These are phyloP conservation scores for Drosophila arawakana DNA, from an alignment of 1,140 invertebrate species.

Conservation along the genomic window DNA sequence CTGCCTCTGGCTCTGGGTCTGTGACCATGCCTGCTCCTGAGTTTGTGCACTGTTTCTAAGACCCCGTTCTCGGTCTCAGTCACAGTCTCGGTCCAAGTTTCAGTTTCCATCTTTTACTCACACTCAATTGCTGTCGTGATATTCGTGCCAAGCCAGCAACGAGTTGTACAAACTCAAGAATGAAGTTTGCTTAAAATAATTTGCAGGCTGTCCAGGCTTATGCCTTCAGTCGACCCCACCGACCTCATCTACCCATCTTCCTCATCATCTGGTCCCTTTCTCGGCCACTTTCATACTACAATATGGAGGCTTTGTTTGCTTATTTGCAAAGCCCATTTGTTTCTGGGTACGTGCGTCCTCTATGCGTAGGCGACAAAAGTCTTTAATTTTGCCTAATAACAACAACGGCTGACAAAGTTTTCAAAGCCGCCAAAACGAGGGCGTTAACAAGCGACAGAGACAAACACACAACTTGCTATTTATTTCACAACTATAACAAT, in stretches of 20 bases:
- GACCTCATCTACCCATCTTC: background rate
- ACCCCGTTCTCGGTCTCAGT: background rate
- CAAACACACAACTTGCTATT: conserved; percentile 52
- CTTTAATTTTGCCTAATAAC: conserved; percentile 79
- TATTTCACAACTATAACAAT: conserved; percentile 40
- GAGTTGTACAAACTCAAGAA: conserved; percentile 78
- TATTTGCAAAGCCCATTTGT: conserved; percentile 80
- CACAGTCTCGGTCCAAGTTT: conserved; percentile 4
- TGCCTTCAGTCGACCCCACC: conserved; percentile 16
- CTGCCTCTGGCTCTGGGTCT: conserved; percentile 7
- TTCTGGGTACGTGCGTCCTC: conserved; percentile 63
- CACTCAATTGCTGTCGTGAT: conserved; percentile 1
- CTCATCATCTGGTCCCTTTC: background rate
- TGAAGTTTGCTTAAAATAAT: conserved; percentile 82
- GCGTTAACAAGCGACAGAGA: conserved; percentile 78
- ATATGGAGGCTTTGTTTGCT: conserved; percentile 66
- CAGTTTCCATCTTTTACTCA: background rate
- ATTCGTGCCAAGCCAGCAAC: conserved; percentile 36
- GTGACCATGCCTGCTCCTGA: background rate
- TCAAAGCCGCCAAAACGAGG: conserved; percentile 76
- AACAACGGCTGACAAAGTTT: conserved; percentile 67
- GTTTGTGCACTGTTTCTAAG: conserved; percentile 1
- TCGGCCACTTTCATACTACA: conserved; percentile 12
- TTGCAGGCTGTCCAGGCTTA: conserved; percentile 75
- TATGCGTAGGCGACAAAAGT: conserved; percentile 70